Evolutionary conservation across 2,113 vertebrate genomes (phyloP), one percentile per base, ranked within the genome.

Genomic region (Rattus rattus): DNA sequence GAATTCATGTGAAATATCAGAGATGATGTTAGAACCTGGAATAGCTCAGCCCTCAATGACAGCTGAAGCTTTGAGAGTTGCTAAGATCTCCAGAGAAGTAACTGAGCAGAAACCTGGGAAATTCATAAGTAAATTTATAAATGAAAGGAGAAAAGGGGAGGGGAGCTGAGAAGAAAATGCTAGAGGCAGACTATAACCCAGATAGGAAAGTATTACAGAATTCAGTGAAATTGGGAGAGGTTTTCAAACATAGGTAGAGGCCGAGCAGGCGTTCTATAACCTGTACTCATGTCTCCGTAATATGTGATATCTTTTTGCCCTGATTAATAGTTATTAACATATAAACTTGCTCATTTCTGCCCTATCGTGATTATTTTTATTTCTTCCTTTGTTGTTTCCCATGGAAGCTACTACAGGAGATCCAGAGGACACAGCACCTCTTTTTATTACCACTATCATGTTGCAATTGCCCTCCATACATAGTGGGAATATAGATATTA

Each of bases 401-500:
- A 24, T 36, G 16, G 24, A 5, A 2, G 20, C 56, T 43, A n/a
- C 20, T 72, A 24, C 70, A 12, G 3, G 5, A 47, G 36, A 69
- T 47, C 6, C 39, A n/a, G 76, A 94, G 65, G 22, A 92, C 30
- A 63, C 1, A 22, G 10, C 9, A 13, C 33, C 43, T 52, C 30
- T 39, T 86, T 17, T n/a, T 39, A 9, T 1, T 43, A 22, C 13
- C 47, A 13, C n/a, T 39, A 85, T 16, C n/a, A 39, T 28, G 26
- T 52, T 28, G n/a, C 47, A 77, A 63, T 67, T 80, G 47, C 11
- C 26, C 11, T 80, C 10, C 13, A 2, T 61, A 28, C 49, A 8
- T 5, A 0, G 4, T 11, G 2, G 30, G 30, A 39, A 16, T 43
- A 39, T 7, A 22, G 28, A 49, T 69, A 28, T 4, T 47, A 0